phyloP scores from a whole-genome alignment of 1,140 invertebrate genomes.

The Cardiocondyla obscurior region DNA sequence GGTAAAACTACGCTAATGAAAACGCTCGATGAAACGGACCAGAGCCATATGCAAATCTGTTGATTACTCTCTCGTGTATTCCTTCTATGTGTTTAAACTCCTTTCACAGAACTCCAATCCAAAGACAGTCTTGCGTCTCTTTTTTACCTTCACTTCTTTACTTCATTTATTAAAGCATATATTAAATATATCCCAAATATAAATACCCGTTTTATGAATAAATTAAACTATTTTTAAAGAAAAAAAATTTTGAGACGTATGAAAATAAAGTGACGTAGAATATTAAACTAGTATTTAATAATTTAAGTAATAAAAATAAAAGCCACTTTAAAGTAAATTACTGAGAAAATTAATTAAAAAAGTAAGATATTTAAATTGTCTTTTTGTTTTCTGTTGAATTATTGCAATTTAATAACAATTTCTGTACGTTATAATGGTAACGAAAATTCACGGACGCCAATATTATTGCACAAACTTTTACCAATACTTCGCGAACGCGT shows the following conservation, averaged over 20 bases:
- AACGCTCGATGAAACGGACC: constrained; percentile 15
- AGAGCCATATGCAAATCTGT: constrained; percentile 73
- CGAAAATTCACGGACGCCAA: background rate
- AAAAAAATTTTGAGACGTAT: background rate
- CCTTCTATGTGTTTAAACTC: background rate
- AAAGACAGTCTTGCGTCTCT: background rate
- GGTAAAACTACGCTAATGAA: constrained; percentile 37
- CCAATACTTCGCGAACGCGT: background rate
- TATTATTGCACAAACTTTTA: constrained; percentile 13
- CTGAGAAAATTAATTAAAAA: no score
- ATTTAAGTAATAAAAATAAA: background rate
- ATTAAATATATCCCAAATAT: background rate
- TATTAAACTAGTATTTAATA: background rate
- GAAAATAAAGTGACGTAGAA: background rate
- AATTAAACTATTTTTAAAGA: background rate
- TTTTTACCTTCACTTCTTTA: background rate
- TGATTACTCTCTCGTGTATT: constrained; percentile 68
- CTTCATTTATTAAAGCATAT: background rate
- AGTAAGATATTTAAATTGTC: background rate
- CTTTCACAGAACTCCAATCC: constrained; percentile 2
- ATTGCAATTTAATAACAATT: background rate
- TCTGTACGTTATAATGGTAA: background rate
- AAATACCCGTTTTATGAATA: background rate
- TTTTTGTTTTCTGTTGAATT: background rate
- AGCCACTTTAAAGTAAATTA: background rate